Conservation (phyloP, 2,888 invertebrate species). For the Agrenia bidenticulata region DNA sequence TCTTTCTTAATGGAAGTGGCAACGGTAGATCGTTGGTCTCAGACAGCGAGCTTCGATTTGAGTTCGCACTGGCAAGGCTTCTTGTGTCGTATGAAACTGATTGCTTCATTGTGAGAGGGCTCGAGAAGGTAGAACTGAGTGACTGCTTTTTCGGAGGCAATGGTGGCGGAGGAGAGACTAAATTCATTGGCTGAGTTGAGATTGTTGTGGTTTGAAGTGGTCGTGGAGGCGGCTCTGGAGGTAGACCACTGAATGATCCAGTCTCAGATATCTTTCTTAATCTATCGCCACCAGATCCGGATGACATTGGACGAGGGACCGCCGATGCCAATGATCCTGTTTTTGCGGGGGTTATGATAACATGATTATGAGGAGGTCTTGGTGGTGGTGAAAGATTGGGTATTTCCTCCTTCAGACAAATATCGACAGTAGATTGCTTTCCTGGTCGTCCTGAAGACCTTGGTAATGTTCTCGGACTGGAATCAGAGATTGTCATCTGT, state of each 20-base stretch:
- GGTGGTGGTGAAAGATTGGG: conserved; percentile 52
- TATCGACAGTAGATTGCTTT: conserved; percentile 43
- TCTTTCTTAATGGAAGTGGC: conserved; percentile 62
- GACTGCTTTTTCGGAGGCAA: conserved; percentile 65
- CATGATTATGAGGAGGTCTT: conserved; percentile 41
- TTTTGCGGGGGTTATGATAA: conserved; percentile 12
- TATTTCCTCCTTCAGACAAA: conserved; percentile 43
- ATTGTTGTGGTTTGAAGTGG: conserved; percentile 56
- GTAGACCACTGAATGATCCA: conserved; percentile 50
- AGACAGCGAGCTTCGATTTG: conserved; percentile 23
- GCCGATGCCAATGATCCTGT: conserved; percentile 39
- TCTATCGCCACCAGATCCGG: conserved; percentile 44
- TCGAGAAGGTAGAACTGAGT: conserved; percentile 36
- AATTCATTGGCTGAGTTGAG: conserved; percentile 29
- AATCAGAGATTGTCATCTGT: conserved; percentile 51
- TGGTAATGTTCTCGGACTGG: conserved; percentile 51
- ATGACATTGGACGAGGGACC: conserved; percentile 50
- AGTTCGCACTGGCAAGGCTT: conserved; percentile 20
- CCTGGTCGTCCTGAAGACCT: conserved; percentile 29
- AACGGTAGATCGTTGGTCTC: conserved; percentile 62
- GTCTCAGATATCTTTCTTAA: conserved; percentile 32
- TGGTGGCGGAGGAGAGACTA: conserved; percentile 66
- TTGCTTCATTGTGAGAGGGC: conserved; percentile 27
- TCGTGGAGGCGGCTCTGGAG: conserved; percentile 70
- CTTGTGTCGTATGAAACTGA: neutral